These are phyloP conservation scores for Epinotia demarniana DNA, from an alignment of 2,888 invertebrate genomes.

Conservation along the genomic window DNA sequence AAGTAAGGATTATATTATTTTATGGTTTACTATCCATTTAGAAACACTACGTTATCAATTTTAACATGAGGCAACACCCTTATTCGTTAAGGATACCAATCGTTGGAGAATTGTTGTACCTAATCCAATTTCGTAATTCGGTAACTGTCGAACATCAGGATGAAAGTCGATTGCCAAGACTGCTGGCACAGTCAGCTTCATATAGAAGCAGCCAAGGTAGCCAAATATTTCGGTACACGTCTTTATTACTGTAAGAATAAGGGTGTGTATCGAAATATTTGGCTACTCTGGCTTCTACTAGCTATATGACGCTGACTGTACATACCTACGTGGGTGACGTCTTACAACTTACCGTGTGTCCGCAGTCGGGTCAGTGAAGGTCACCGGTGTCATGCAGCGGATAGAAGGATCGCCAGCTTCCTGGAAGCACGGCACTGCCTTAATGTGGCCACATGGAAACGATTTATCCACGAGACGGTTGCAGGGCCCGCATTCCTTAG, in stretches of 20 bases:
- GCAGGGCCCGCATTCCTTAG: conserved; percentile 75
- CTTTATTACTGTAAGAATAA: too few species aligned
- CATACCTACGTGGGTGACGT: background rate
- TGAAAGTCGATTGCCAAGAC: background rate
- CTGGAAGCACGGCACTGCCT: conserved; percentile 71
- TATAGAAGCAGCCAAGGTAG: too few species aligned
- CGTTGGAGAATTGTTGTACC: background rate
- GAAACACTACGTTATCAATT: too few species aligned
- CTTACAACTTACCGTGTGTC: conserved; percentile 62
- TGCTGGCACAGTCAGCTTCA: too few species aligned
- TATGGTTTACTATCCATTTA: too few species aligned
- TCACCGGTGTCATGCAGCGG: conserved; percentile 60
- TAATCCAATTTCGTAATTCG: background rate
- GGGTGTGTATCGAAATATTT: too few species aligned
- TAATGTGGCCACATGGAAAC: conserved; percentile 80
- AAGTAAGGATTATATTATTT: too few species aligned
- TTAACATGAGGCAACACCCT: too few species aligned
- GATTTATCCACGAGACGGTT: conserved; percentile 64
- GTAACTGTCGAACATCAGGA: background rate
- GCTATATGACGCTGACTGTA: too few species aligned
- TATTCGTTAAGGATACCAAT: too few species aligned
- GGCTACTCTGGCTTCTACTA: too few species aligned
- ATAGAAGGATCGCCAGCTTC: conserved; percentile 66
- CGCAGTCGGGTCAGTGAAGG: conserved; percentile 65
- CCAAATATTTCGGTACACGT: too few species aligned